Conservation (phyloP, 2,113 vertebrate species). For the Pelusios castaneus region DNA sequence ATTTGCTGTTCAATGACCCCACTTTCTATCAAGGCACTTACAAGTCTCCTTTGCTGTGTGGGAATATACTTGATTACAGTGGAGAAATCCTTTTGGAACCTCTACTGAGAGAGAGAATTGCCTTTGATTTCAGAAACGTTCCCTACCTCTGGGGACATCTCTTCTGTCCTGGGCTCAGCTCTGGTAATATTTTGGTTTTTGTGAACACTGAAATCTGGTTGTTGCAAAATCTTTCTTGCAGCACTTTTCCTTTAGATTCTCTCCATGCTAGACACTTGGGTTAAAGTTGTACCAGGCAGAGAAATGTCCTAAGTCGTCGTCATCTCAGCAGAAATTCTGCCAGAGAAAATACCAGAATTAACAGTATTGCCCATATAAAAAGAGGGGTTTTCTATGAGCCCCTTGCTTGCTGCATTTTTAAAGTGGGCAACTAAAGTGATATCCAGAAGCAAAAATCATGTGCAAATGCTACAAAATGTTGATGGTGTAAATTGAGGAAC, state of each 20-base stretch:
- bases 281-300: background rate
- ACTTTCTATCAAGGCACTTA: background rate
- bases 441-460: background rate
- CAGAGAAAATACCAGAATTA: background rate
- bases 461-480: background rate
- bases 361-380: background rate
- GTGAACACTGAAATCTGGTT: background rate
- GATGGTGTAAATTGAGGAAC: background rate
- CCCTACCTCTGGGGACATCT: background rate
- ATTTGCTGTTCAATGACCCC: background rate
- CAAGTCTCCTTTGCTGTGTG: slow-evolving; percentile 35
- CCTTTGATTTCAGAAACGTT: background rate
- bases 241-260: background rate
- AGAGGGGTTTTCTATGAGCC: background rate
- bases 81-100: background rate
- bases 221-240: background rate
- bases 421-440: background rate
- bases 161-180: background rate
- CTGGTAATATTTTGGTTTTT: background rate
- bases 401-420: background rate
- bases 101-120: background rate
- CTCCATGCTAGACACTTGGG: background rate
- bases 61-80: background rate
- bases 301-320: background rate
- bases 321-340: background rate